Base-by-base conservation (phyloP, 64 coral and sea anemone genomes). In the Actinia equina region DNA sequence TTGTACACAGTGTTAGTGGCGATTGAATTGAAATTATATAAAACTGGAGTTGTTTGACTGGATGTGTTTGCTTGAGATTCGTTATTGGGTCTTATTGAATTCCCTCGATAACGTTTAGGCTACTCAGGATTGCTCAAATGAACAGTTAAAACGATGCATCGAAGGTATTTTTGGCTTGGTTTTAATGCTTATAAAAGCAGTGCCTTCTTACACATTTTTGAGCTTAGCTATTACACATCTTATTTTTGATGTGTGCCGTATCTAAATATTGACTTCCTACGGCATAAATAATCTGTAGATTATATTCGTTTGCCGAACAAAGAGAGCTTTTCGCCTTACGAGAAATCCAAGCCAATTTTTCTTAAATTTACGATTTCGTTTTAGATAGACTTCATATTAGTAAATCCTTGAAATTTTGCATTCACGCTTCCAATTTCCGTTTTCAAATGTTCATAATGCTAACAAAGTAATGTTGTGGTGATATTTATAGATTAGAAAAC, bases 341-440 rank as follows among this genome's bases (percentile, higher is more conserved):
- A 20, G n/a, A 65, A 65, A 65, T 65, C 22, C 6, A 23, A 23
- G 62, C 19, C n/a, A 65, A 65, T 65, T 65, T 65, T 65, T 65
- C 62, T 42, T 25, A 15, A 74, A 74, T 74, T 6, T 74, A 42
- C 41, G 69, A 74, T 26, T 74, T 37, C 30, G 30, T 37, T 37
- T 74, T 41, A 30, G 69, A 71, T 30, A 15, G 25, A 74, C 62
- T 57, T 5, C 4, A 65, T n/a, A 41, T 74, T 41, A 74, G 30
- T 37, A 65, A 30, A 74, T 74, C 69, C 69, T 74, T 74, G 69
- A 74, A 74, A 74, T 74, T 41, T 74, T 30, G 69, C 23, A 15
- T 74, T 74, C 27, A 74, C 69, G 69, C 69, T 74, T 74, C 22
- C 19, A 18, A 69, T 69, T 69, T 69, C 69, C 69, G 69, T 74